Conservation (phyloP, 2,113 vertebrate genomes). For the Setophaga petechia region DNA sequence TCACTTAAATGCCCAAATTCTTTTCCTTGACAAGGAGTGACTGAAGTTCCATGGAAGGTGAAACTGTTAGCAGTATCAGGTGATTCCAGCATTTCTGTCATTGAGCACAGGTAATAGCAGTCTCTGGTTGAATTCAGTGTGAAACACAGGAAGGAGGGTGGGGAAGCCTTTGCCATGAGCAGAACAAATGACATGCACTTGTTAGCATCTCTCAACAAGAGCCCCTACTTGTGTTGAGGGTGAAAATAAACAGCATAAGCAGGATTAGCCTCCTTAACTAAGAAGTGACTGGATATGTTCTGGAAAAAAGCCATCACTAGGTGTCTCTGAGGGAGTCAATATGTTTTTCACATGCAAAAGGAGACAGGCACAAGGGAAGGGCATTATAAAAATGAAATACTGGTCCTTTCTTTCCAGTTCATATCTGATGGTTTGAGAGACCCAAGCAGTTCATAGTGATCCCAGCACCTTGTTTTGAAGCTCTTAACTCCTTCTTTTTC, state of each 20-base stretch:
- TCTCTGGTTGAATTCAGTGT: neutral
- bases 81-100: neutral
- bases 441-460: rapidly evolving
- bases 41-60: neutral
- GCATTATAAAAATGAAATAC: neutral
- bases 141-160: neutral
- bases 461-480: neutral
- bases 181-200: neutral
- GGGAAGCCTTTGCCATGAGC: neutral
- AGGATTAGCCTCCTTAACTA: neutral
- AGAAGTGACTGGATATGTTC: neutral
- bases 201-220: neutral
- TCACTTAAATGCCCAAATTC: neutral
- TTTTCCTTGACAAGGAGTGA: neutral
- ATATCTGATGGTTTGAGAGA: neutral
- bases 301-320: neutral
- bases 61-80: neutral
- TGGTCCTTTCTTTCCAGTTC: neutral
- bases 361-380: neutral
- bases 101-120: neutral
- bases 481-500: neutral
- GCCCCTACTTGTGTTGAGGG: rapidly evolving
- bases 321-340: neutral
- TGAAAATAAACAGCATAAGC: neutral
- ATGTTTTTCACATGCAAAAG: neutral